Base-by-base conservation (phyloP, 2,797 vertebrate species). In the Lacerta viridis region DNA sequence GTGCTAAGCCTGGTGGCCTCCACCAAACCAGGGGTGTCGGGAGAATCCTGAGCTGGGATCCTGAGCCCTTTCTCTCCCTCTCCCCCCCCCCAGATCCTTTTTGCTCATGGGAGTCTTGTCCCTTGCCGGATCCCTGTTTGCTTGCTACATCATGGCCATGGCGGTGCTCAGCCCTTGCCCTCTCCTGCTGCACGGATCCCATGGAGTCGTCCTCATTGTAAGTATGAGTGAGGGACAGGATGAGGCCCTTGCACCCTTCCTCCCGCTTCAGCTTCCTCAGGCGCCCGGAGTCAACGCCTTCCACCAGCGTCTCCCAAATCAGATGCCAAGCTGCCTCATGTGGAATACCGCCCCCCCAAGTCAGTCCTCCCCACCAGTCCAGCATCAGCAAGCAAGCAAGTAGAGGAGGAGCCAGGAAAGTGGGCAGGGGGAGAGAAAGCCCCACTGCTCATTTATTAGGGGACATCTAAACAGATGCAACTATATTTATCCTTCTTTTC, bases 101-200 rank as follows among this genome's bases (percentile, higher is more conserved):
- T 4, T 92, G 87, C 91, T 97, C 69, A 96, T 98, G 96, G 96
- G 95, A 11, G 87, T 93, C 79, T 93, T 98, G 92, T 96, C 97
- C 18, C 27, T 95, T 61, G 91, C 92, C 10, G 98, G 98, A 20
- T 96, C 97, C 55, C 96, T 95, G 55, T 94, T 98, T 69, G 98
- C 97, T 75, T 91, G 95, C 27, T 98, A 98, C 93, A 98, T 98
- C 91, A 97, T 98, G 97, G 92, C 93, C 84, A 96, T 97, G 96
- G 98, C 98, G 17, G 95, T 94, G 33, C 87, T 98, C 20, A 98
- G 98, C 93, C 98, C 98, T 3, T 98, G 98, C 75, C 98, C 98
- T 6, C 92, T 97, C 74, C 92, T 98, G 79, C 95, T 98, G 66
- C 87, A 97, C 61, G 94, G 92, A 87, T 27, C 83, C 29, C 88